Evolutionary conservation across 2,888 invertebrate genomes (phyloP).

Genomic region (Gnatocerus cornutus): DNA sequence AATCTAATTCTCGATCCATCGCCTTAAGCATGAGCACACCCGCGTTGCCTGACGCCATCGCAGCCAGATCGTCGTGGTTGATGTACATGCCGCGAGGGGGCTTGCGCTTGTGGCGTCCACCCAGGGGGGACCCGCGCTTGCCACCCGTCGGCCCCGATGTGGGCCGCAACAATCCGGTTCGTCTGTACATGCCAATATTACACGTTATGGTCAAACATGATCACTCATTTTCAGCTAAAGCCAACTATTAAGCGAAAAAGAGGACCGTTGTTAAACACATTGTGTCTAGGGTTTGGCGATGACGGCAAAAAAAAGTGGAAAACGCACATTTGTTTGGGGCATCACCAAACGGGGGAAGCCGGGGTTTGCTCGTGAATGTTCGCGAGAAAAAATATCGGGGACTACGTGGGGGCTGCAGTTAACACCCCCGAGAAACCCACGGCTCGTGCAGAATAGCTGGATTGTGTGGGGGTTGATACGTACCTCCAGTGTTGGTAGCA

Average conservation of each 20-base stretch:
- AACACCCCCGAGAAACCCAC: slow-evolving; percentile 31
- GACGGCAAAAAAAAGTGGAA: slow-evolving; percentile 19
- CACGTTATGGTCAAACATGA: slow-evolving; percentile 41
- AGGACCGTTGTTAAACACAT: slow-evolving; percentile 11
- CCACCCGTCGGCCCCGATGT: slow-evolving; percentile 80
- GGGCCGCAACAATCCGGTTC: slow-evolving; percentile 86
- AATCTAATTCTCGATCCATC: slow-evolving; percentile 95
- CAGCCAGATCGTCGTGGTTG: slow-evolving; percentile 96
- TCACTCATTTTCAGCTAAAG: slow-evolving; percentile 33
- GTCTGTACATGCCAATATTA: slow-evolving; percentile 73
- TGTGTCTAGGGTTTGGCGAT: background rate
- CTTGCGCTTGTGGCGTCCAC: slow-evolving; percentile 81
- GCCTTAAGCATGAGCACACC: slow-evolving; percentile 91
- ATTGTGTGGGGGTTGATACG: slow-evolving; percentile 63
- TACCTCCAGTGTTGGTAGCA: slow-evolving; percentile 92
- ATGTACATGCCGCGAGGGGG: slow-evolving; percentile 98
- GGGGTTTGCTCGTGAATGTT: slow-evolving; percentile 10
- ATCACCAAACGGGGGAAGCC: slow-evolving; percentile 16
- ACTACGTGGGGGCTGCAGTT: too few relatives aligned
- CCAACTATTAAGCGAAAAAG: slow-evolving; percentile 33
- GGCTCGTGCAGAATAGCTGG: slow-evolving; percentile 27
- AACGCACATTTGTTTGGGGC: slow-evolving; percentile 26
- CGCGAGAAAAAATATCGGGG: too few relatives aligned
- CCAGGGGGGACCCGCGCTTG: slow-evolving; percentile 73
- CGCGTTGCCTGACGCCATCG: slow-evolving; percentile 85